Percentiles rank a stretch among this genome's conserved stretches.
phyloP scores from a whole-genome alignment of 1,140 invertebrate genomes.

The Sminthurinus signatus region DNA sequence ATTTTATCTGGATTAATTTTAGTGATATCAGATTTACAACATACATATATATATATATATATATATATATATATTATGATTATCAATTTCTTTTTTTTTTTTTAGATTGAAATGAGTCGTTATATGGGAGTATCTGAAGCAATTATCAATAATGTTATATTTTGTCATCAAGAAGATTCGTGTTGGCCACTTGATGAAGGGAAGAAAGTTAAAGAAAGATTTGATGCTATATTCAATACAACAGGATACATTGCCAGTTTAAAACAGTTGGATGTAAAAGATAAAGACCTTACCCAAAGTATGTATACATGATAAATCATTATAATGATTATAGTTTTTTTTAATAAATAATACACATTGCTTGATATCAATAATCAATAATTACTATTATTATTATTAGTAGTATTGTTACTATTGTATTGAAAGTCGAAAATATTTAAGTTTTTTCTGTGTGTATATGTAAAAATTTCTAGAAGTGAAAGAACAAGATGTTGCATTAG shows the following conservation, averaged over 20 bases:
- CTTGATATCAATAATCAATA: neutral
- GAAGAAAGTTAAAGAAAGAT: conserved; percentile 87
- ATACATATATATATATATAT: neutral
- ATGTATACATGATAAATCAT: too few species aligned
- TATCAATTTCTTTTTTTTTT: neutral
- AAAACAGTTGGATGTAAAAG: conserved; percentile 66
- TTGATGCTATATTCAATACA: conserved; percentile 98
- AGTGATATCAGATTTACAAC: neutral
- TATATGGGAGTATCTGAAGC: conserved; percentile 84
- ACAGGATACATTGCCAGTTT: conserved; percentile 88
- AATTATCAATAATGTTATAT: conserved; percentile 80
- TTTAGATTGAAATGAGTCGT: conserved; percentile 52
- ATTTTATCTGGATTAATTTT: too few species aligned
- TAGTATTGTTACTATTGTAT: neutral
- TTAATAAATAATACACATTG: too few species aligned
- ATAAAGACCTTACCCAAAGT: conserved; percentile 54
- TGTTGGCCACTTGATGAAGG: conserved; percentile 93
- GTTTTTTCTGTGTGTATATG: too few species aligned
- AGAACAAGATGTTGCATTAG: conserved; percentile 6
- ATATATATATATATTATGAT: neutral
- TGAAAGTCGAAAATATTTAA: neutral
- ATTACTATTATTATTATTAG: neutral
- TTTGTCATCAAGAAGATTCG: conserved; percentile 65
- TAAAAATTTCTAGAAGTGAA: conserved; percentile 15
- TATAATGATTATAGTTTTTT: neutral